A percentile compares a stretch with the other conserved stretches of the same genome.
phyloP scores from a whole-genome alignment of 2,888 invertebrate genomes.

The Cerastis leucographa region DNA sequence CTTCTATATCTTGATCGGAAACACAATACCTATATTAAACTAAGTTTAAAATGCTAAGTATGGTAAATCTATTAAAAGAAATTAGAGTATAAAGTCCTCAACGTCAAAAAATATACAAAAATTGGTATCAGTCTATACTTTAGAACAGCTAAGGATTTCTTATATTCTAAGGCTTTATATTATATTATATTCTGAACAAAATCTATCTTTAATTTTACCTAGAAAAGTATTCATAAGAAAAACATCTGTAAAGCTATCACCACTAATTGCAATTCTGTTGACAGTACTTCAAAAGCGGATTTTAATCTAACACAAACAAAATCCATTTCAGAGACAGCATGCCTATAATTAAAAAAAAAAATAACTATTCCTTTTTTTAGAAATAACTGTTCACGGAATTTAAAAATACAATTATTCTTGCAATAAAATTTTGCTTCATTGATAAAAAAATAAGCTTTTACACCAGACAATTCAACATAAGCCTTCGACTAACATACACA shows the following conservation, averaged over 20 bases:
- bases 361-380: not conserved
- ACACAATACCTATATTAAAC: not conserved
- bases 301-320: not conserved
- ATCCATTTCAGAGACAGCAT: conserved; percentile 15
- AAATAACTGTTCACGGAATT: conserved; percentile 4
- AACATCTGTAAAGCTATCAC: not conserved
- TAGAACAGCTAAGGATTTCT: conserved; percentile 5
- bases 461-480: conserved; percentile 62
- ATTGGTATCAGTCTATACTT: conserved; percentile 24
- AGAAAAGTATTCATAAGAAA: not conserved
- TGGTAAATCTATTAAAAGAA: conserved; percentile 4
- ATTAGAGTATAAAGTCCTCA: not conserved
- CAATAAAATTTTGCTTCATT: conserved; percentile 3
- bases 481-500: conserved; percentile 64
- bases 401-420: not conserved
- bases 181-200: not conserved
- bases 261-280: not conserved
- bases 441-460: conserved; percentile 45
- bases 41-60: not conserved
- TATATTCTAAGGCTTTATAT: conserved; percentile 21
- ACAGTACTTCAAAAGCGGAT: conserved; percentile 32
- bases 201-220: not conserved
- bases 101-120: conserved; percentile 38
- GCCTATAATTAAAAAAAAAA: conserved; percentile 15
- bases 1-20: conserved; percentile 2